Percentiles rank a stretch among this genome's conserved stretches.
phyloP scores from a whole-genome alignment of 2,113 vertebrate genomes.

The Cervus canadensis region DNA sequence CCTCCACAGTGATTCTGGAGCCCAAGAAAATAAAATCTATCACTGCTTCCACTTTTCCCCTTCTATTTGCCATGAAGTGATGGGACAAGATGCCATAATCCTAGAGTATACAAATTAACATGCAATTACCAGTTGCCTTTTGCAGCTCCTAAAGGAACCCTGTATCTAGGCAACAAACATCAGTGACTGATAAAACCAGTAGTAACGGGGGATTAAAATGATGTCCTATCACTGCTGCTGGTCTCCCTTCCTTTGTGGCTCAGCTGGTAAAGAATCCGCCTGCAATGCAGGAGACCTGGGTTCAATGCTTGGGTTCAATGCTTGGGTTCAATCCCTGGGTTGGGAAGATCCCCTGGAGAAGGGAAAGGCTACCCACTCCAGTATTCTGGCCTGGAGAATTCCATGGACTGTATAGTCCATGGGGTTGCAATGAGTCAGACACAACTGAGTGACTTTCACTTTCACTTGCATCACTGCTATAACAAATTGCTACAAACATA shows the following conservation, averaged over 20 bases:
- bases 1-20: not conserved
- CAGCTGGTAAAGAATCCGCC: not conserved
- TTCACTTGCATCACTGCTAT: not conserved
- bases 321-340: not conserved
- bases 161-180: not conserved
- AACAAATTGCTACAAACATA: not conserved
- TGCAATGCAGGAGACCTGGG: not conserved
- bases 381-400: not conserved
- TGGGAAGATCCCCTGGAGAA: not conserved
- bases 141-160: not conserved
- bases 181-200: not conserved
- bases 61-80: not conserved
- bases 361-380: not conserved
- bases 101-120: not conserved
- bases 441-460: not conserved
- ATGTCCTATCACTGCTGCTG: not conserved
- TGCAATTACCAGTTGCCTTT: not conserved
- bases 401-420: not conserved
- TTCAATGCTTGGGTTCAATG: not conserved
- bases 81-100: not conserved
- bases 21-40: not conserved
- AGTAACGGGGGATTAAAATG: no score
- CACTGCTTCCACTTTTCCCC: not conserved
- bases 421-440: not conserved
- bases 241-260: not conserved